phyloP scores from a whole-genome alignment of 2,797 vertebrate genomes.

The Mastacembelus armatus region DNA sequence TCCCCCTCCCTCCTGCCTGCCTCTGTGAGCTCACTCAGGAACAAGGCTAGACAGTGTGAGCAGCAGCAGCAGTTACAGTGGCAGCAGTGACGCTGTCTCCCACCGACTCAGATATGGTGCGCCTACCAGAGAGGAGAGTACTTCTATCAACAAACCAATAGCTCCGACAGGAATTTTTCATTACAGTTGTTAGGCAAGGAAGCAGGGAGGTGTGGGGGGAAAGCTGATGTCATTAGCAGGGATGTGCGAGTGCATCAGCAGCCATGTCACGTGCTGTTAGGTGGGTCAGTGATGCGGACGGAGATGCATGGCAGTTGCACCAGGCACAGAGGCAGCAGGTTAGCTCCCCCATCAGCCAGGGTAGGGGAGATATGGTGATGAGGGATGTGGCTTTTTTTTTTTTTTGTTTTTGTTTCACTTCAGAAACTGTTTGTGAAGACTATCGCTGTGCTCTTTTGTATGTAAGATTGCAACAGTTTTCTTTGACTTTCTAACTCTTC shows the following conservation, averaged over 20 bases:
- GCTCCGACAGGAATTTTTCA: conserved; percentile 82
- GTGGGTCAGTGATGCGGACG: conserved; percentile 95
- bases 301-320: conserved; percentile 90
- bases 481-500: conserved; percentile 53
- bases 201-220: conserved; percentile 75
- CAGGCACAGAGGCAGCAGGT: conserved; percentile 85
- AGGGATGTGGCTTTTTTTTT: conserved; percentile 32
- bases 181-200: conserved; percentile 81
- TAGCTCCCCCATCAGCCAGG: conserved; percentile 73
- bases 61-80: conserved; percentile 45
- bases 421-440: conserved; percentile 5
- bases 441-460: conserved; percentile 6
- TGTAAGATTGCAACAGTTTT: conserved; percentile 30
- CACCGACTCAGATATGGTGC: conserved; percentile 51
- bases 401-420: conserved; percentile 3
- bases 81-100: conserved; percentile 38
- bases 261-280: conserved; percentile 96
- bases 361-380: conserved; percentile 44
- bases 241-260: conserved; percentile 94
- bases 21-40: conserved; percentile 77
- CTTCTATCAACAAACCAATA: conserved; percentile 75
- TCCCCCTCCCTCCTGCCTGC: conserved; percentile 61
- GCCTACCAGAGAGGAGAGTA: conserved; percentile 60
- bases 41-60: conserved; percentile 78
- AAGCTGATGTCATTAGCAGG: conserved; percentile 96